phyloP scores from a whole-genome alignment of 2,113 vertebrate genomes.

The Thamnophis sirtalis region DNA sequence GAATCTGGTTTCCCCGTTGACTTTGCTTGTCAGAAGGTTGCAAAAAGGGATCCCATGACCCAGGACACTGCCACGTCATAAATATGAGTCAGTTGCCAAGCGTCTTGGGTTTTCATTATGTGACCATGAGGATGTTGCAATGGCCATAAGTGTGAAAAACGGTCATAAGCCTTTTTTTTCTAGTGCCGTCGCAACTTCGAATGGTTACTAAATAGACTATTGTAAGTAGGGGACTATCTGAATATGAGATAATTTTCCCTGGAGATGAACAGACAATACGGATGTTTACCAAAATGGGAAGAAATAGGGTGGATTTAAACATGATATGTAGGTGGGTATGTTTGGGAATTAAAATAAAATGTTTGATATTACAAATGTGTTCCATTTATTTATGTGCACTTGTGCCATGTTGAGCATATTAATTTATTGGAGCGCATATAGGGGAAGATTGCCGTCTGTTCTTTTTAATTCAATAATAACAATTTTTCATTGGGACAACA shows the following conservation, averaged over 20 bases:
- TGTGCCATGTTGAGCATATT: not conserved
- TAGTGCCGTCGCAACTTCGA: too few relatives aligned
- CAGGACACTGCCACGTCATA: too few relatives aligned
- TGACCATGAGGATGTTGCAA: too few relatives aligned
- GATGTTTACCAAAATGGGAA: not conserved
- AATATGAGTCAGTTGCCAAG: too few relatives aligned
- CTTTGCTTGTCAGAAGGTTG: too few relatives aligned
- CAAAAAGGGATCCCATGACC: too few relatives aligned
- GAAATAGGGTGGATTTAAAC: not conserved
- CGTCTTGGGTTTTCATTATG: too few relatives aligned
- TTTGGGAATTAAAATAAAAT: not conserved
- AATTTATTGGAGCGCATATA: not conserved
- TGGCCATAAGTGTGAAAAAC: too few relatives aligned
- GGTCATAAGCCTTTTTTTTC: too few relatives aligned
- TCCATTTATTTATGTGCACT: not conserved
- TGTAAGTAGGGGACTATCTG: too few relatives aligned
- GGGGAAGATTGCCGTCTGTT: not conserved
- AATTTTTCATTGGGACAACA: accelerated
- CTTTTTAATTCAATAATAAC: not conserved
- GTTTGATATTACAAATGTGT: not conserved
- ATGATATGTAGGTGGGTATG: not conserved
- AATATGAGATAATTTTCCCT: not conserved
- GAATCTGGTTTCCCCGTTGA: too few relatives aligned
- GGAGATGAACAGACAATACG: not conserved
- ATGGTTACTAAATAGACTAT: too few relatives aligned